Evolutionary conservation across 30 jellyfish, hydroid and myxozoan species (phyloP), one percentile per base, ranked within the genome.

Genomic region (Pelagia noctiluca): DNA sequence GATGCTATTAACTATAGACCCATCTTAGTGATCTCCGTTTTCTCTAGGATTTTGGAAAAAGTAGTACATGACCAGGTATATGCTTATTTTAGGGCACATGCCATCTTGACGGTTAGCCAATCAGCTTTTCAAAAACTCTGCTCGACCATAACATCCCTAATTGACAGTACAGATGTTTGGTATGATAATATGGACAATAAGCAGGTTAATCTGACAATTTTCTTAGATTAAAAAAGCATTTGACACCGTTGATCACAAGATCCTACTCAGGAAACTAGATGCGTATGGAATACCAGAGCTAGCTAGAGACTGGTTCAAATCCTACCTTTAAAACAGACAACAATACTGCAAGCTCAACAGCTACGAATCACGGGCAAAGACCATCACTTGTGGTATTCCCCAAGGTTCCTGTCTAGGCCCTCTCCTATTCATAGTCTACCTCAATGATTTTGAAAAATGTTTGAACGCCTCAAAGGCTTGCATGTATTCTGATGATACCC

Each of bases 161-260:
- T 65, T 7, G 78, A 65, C 64, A 65, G 78, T 65, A 65, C 78
- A n/a, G n/a, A n/a, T n/a, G n/a, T n/a, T n/a, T n/a, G n/a, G n/a
- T n/a, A n/a, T n/a, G n/a, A n/a, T n/a, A n/a, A n/a, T n/a, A n/a
- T n/a, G n/a, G n/a, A n/a, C n/a, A n/a, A n/a, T n/a, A n/a, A n/a
- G n/a, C n/a, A n/a, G n/a, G n/a, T n/a, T n/a, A n/a, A n/a, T n/a
- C n/a, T n/a, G n/a, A n/a, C n/a, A n/a, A n/a, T n/a, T n/a, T n/a
- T n/a, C n/a, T n/a, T n/a, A n/a, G n/a, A n/a, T n/a, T n/a, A n/a
- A n/a, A n/a, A 65, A 65, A 65, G 78, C 64, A 7, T 65, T 65
- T 25, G 64, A 65, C 78, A 65, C 78, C 3, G 65, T 65, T n/a
- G n/a, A n/a, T n/a, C n/a, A n/a, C n/a, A n/a, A n/a, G n/a, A n/a